Evolutionary conservation across 2,888 invertebrate species (phyloP).

Genomic region (Meteorus colon): DNA sequence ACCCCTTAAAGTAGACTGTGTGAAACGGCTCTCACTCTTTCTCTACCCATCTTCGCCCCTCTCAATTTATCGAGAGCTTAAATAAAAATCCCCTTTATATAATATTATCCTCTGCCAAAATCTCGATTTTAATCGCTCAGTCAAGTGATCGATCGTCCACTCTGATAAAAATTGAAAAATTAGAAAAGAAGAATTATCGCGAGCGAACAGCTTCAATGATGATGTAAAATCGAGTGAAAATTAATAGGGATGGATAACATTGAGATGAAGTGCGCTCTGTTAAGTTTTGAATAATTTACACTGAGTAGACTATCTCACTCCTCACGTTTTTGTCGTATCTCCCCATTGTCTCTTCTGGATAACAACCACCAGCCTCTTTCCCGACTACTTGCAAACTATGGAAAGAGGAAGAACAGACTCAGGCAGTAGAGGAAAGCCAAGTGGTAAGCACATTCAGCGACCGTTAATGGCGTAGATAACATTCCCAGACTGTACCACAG

Average conservation of each 20-base stretch:
- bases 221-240: neutral
- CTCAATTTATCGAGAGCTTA: neutral
- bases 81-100: neutral
- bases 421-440: conserved; percentile 15
- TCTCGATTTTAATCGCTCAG: neutral
- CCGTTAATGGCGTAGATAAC: conserved; percentile 25
- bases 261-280: neutral
- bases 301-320: neutral
- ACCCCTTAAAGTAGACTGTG: neutral
- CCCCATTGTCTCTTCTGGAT: conserved; percentile 5
- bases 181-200: neutral
- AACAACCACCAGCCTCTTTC: neutral
- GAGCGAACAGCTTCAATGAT: neutral
- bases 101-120: neutral
- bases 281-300: neutral
- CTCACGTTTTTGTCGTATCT: neutral
- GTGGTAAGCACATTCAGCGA: conserved; percentile 11
- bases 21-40: neutral
- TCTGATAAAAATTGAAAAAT: neutral
- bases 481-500: conserved; percentile 19
- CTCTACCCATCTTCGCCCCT: neutral
- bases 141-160: neutral
- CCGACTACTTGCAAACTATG: neutral
- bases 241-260: neutral
- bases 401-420: neutral